A percentile compares a stretch with the other conserved stretches of the same genome.
Conservation (phyloP, 2,113 vertebrate species). For the Acinonyx jubatus region DNA sequence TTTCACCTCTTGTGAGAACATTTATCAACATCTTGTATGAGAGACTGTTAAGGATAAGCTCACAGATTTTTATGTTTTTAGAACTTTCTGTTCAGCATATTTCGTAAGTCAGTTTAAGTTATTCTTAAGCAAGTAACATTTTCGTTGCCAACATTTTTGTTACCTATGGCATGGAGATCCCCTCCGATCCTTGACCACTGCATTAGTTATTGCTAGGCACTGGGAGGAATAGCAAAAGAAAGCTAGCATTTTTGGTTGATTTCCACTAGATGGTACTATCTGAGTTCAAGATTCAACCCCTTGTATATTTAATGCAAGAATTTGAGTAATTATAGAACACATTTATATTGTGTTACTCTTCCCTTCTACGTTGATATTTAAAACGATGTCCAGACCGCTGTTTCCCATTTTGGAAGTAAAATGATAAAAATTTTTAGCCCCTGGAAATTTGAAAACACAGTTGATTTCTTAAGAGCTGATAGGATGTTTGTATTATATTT, state of each 20-base stretch:
- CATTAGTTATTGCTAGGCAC: not conserved
- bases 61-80: not conserved
- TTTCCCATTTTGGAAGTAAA: slow-evolving; percentile 4
- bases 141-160: not conserved
- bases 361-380: not conserved
- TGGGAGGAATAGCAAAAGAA: not conserved
- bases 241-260: not conserved
- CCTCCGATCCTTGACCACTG: not conserved
- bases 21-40: not conserved
- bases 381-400: not conserved
- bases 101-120: not conserved
- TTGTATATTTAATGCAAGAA: not conserved
- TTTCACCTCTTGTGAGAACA: not conserved
- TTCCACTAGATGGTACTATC: slow-evolving; percentile 65
- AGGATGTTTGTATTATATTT: not conserved
- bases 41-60: not conserved
- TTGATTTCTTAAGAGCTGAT: not conserved
- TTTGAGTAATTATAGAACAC: not conserved
- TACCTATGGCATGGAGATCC: not conserved
- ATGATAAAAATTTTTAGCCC: not conserved
- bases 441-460: slow-evolving; percentile 12
- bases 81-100: not conserved
- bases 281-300: slow-evolving; percentile 11
- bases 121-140: slow-evolving; percentile 10
- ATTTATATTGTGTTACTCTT: not conserved